These are phyloP conservation scores for Drosophila saltans DNA, from an alignment of 1,140 invertebrate genomes.

Conservation along the genomic window DNA sequence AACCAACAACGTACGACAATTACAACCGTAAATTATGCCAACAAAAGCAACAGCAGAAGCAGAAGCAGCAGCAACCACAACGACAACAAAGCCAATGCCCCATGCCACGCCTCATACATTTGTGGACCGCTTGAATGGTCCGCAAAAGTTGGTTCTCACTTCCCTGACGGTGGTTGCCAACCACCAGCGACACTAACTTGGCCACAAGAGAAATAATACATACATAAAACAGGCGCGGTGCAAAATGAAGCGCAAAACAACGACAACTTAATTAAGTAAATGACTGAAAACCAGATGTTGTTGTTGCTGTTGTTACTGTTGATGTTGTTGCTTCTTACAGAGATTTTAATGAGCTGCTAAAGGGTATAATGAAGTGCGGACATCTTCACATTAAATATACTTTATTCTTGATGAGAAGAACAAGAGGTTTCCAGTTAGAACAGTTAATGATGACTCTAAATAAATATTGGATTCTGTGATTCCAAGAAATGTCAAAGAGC, in stretches of 20 bases:
- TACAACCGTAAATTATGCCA: constrained; percentile 76
- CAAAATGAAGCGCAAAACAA: constrained; percentile 51
- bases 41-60: constrained; percentile 43
- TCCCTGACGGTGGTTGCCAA: not conserved
- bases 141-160: constrained; percentile 20
- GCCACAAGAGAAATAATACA: constrained; percentile 54
- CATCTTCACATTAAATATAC: constrained; percentile 10
- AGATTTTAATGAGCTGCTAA: constrained; percentile 38
- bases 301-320: constrained; percentile 24
- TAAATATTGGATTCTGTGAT: too few species aligned
- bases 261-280: constrained; percentile 75
- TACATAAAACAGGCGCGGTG: constrained; percentile 38
- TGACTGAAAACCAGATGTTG: constrained; percentile 62
- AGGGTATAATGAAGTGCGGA: constrained; percentile 52
- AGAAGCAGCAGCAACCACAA: constrained; percentile 26
- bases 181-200: constrained; percentile 28
- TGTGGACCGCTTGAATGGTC: constrained; percentile 18
- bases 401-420: not conserved
- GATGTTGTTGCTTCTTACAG: constrained; percentile 23
- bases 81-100: not conserved
- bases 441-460: not conserved
- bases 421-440: not conserved
- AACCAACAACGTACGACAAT: constrained; percentile 67
- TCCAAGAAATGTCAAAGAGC: too few species aligned
- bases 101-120: constrained; percentile 10